phyloP scores from a whole-genome alignment of 2,113 vertebrate genomes.

The Gasterosteus nipponicus region DNA sequence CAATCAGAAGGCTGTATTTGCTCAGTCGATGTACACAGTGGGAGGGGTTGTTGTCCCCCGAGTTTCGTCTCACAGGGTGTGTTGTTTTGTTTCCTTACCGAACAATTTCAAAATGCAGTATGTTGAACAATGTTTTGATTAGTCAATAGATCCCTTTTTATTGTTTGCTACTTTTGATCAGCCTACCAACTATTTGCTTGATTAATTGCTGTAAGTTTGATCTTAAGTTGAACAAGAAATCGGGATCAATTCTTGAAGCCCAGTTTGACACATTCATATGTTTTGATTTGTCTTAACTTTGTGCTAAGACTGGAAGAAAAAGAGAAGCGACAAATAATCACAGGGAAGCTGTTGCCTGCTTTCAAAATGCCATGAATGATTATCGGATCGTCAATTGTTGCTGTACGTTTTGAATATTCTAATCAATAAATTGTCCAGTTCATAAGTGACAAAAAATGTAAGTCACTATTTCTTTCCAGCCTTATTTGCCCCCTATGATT shows the following conservation, averaged over 20 bases:
- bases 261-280: not conserved
- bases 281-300: not conserved
- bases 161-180: not conserved
- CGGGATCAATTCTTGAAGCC: not conserved
- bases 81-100: not conserved
- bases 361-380: not conserved
- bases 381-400: not conserved
- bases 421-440: not conserved
- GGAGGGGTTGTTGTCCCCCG: accelerated
- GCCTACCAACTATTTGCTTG: not conserved
- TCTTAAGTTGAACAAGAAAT: not conserved
- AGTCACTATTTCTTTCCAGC: not conserved
- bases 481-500: not conserved
- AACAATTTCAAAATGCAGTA: not conserved
- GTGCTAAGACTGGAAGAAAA: not conserved
- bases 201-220: not conserved
- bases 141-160: not conserved
- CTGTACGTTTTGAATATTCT: not conserved
- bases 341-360: not conserved
- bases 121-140: not conserved
- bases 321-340: not conserved
- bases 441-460: not conserved
- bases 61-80: conserved; percentile 40
- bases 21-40: conserved; percentile 11
- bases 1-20: conserved; percentile 69